A percentile compares a stretch with the other conserved stretches of the same genome.
Conservation (phyloP, 2,888 invertebrate species). For the Sinotaia quadrata region DNA sequence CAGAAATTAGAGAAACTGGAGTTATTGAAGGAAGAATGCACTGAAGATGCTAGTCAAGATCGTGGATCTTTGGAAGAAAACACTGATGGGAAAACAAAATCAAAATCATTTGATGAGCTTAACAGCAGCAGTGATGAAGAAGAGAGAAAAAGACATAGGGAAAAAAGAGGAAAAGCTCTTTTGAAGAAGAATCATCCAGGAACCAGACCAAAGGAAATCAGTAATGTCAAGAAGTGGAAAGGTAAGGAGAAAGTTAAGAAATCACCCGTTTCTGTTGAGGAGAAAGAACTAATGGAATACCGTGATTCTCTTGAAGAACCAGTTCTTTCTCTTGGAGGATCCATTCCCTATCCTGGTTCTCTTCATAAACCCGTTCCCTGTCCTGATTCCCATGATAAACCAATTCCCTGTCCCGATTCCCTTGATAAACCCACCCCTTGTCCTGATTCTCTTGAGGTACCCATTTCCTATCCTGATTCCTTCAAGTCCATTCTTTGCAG, state of each 20-base stretch:
- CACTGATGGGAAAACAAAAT: background rate
- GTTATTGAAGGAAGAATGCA: too few species aligned
- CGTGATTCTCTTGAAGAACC: background rate
- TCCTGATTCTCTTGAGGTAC: background rate
- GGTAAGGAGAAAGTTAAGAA: background rate
- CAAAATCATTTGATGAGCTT: background rate
- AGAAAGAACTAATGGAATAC: background rate
- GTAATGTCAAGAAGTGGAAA: slow-evolving; percentile 6
- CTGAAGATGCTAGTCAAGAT: too few species aligned
- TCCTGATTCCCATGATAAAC: background rate
- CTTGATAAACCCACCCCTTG: background rate
- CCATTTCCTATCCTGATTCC: too few species aligned
- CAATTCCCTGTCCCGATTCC: background rate
- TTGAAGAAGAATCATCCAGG: background rate
- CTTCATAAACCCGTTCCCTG: background rate
- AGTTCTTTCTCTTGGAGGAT: background rate
- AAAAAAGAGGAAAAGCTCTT: background rate
- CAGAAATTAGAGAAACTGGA: too few species aligned
- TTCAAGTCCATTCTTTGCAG: too few species aligned
- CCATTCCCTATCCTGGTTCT: background rate
- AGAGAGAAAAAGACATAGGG: background rate
- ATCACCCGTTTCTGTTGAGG: background rate
- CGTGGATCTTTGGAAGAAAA: too few species aligned
- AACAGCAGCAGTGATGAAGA: slow-evolving; percentile 1
- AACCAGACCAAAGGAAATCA: background rate